Conservation (phyloP, 2,888 invertebrate genomes). For the Trichogramma evanescens region DNA sequence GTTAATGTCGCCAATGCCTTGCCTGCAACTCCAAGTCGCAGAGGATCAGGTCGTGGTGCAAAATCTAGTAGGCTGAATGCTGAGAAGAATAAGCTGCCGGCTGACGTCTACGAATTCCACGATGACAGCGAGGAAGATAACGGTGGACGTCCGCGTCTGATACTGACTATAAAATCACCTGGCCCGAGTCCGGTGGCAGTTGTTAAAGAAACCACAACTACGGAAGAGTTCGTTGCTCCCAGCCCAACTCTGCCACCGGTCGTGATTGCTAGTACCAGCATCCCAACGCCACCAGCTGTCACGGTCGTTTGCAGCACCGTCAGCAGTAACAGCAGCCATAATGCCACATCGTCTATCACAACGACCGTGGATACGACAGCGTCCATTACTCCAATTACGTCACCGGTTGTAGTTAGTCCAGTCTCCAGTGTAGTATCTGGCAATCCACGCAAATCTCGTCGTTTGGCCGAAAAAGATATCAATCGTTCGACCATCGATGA, state of each 20-base stretch:
- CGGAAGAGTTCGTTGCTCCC: slow-evolving; percentile 60
- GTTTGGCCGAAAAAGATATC: slow-evolving; percentile 71
- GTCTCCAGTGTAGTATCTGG: slow-evolving; percentile 22
- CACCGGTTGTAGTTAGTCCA: too few species aligned
- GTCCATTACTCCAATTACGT: too few species aligned
- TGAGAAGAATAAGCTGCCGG: slow-evolving; percentile 55
- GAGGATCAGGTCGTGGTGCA: slow-evolving; percentile 44
- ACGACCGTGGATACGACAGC: too few species aligned
- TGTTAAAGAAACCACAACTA: slow-evolving; percentile 43
- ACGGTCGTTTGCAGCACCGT: too few species aligned
- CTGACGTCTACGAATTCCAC: slow-evolving; percentile 84
- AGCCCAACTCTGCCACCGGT: slow-evolving; percentile 21
- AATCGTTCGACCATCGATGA: slow-evolving; percentile 76
- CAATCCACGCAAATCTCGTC: slow-evolving; percentile 73
- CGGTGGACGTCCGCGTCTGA: slow-evolving; percentile 62
- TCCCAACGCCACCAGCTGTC: too few species aligned
- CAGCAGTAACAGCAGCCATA: too few species aligned
- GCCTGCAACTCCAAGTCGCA: slow-evolving; percentile 32
- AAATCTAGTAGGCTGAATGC: slow-evolving; percentile 38
- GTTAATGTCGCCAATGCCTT: neutral
- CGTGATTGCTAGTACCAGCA: too few species aligned
- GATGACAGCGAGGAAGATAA: slow-evolving; percentile 77
- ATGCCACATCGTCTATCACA: too few species aligned
- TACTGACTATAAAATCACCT: slow-evolving; percentile 75
- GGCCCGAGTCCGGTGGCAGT: slow-evolving; percentile 47